Base-by-base conservation (phyloP, 2,797 vertebrate species). In the Gambusia yucatana region DNA sequence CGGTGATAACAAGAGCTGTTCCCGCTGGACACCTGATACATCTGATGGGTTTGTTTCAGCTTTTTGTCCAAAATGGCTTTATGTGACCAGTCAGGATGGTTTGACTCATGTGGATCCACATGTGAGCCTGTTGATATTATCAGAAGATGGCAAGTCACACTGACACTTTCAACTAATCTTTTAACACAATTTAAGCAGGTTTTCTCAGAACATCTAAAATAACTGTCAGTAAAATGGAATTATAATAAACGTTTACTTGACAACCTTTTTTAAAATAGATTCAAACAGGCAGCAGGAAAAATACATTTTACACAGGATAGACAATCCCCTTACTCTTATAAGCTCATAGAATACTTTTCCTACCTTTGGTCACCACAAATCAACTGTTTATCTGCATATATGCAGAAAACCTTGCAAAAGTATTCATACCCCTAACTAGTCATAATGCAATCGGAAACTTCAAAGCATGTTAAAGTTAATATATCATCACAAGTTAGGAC, bases 1-100 rank as follows among this genome's bases (percentile, higher is more conserved):
- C 93, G 93, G 91, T 89, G 88, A 88, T 84, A 92, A 88, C 77
- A 55, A 84, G 75, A 69, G 8, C 67, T 70, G 6, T 55, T 84
- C 82, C 85, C 79, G 76, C 75, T 69, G 88, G 83, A 83, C 76
- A 86, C 50, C 78, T 71, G 83, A 84, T 87, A 36, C 16, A 75
- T 79, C 81, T 67, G 77, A 85, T 48, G 82, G 79, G 55, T 70
- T 91, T 13, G 81, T 77, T 81, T 87, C 83, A 81, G 85, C 47
- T 83, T 86, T 84, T 83, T 28, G 81, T 83, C 85, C 83, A 87
- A 80, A 81, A 71, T 72, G 76, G 73, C 72, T 57, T 69, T 43
- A n/a, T 43, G 47, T 82, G 84, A 88, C 77, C 76, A 20, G 22
- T 55, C 41, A 69, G 55, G 79, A 77, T 73, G 83, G 81, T 77